Conservation (phyloP, 2,113 vertebrate genomes). For the Collichthys lucidus region DNA sequence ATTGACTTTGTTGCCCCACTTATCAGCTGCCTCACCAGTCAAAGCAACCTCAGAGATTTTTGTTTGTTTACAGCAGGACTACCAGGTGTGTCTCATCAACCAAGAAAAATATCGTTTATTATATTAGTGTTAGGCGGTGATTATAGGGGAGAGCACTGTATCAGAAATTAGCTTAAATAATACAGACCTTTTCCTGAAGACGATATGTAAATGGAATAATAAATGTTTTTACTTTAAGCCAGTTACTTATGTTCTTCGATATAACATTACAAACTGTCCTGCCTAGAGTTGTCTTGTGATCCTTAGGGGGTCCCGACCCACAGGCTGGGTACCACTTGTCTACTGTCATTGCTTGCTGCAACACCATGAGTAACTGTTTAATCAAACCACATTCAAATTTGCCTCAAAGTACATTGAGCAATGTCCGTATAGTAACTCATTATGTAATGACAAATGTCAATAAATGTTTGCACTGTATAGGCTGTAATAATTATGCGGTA, state of each 20-base stretch:
- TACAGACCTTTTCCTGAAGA: neutral
- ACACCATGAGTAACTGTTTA: no score
- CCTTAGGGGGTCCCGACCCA: neutral
- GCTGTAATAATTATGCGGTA: neutral
- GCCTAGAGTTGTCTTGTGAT: neutral
- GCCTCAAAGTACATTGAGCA: neutral
- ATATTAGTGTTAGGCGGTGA: slow-evolving; percentile 42
- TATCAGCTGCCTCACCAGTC: slow-evolving; percentile 73
- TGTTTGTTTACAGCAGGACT: slow-evolving; percentile 68
- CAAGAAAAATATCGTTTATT: slow-evolving; percentile 48
- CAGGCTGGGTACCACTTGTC: neutral
- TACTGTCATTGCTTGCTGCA: no score
- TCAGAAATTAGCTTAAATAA: slow-evolving; percentile 19
- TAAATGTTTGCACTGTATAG: neutral
- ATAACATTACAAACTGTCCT: no score
- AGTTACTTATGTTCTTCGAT: slow-evolving; percentile 5
- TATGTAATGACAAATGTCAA: neutral
- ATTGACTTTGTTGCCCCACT: slow-evolving; percentile 82
- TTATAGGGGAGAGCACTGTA: slow-evolving; percentile 27
- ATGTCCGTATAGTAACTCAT: neutral
- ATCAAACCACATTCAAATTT: neutral
- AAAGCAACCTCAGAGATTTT: slow-evolving; percentile 69
- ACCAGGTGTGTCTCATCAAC: slow-evolving; percentile 63
- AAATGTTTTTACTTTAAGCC: slow-evolving; percentile 19
- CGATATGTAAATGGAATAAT: neutral